Base-by-base conservation (phyloP, 2,113 vertebrate genomes). In the Psilopsiagon aymara region DNA sequence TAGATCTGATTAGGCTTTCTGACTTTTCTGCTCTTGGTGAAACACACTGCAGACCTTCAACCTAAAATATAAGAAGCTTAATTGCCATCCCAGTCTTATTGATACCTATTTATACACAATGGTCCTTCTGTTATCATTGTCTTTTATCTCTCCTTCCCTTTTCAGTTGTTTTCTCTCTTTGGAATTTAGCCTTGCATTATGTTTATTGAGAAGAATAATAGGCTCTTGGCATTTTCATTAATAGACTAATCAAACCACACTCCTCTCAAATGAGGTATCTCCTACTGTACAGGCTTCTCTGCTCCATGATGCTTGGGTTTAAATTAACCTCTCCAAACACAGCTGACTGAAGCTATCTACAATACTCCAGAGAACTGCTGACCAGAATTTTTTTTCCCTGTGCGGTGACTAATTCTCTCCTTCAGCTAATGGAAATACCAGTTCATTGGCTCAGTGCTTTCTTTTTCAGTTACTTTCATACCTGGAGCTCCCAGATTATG, bases 271-370 rank as follows among this genome's bases (percentile, higher is more conserved):
- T 91, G 91, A 97, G 75, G 63, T 82, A 52, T 95, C 87, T 94
- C 87, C 93, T 85, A 87, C 78, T 19, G 2, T 57, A 84, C 53
- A 93, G 90, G 81, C 82, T 87, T 44, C 93, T 88, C 87, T 85
- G 67, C 84, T 92, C 85, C 49, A 2, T 49, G 44, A n/a, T 85
- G 90, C 92, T 82, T 43, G 90, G 85, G 63, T 91, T 87, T 93
- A 78, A 96, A 96, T 96, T 73, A 96, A 96, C 92, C 95, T 96
- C 95, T 97, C 78, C 90, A 95, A 94, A 87, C 92, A 93, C 94
- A 97, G 95, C 94, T 95, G 95, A 95, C 75, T 92, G 86, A 67
- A 95, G 90, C 84, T 76, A 37, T 80, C 82, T 85, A 87, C 84
- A 87, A 13, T 80, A 31, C 87, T 85, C 62, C 87, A 91, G 77